Percentiles rank a stretch among this genome's conserved stretches.
phyloP scores from a whole-genome alignment of 2,888 invertebrate genomes.

The Gari tellinella region DNA sequence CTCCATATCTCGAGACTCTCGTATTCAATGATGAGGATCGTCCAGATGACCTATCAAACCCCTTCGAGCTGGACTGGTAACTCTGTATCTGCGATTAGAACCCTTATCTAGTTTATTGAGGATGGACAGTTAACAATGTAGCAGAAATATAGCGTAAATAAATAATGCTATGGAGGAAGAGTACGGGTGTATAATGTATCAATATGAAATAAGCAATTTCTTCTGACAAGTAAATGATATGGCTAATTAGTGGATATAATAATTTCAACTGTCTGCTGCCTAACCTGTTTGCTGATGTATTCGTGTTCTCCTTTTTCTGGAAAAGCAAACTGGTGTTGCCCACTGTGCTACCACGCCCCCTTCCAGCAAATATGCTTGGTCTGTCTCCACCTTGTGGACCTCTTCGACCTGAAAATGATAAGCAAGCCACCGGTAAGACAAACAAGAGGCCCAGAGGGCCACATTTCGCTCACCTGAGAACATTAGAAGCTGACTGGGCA shows the following conservation, averaged over 20 bases:
- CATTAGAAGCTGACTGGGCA: too few species aligned
- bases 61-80: constrained; percentile 74
- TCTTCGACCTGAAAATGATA: constrained; percentile 58
- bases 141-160: too few species aligned
- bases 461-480: too few species aligned
- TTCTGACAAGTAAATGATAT: too few species aligned
- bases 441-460: too few species aligned
- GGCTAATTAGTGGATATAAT: too few species aligned
- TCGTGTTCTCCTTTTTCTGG: constrained; percentile 77
- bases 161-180: too few species aligned
- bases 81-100: constrained; percentile 69
- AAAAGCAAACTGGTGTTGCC: constrained; percentile 70
- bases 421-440: too few species aligned
- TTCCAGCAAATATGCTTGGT: constrained; percentile 74
- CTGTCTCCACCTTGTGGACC: constrained; percentile 83
- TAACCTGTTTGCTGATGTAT: constrained; percentile 77
- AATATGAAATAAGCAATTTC: too few species aligned
- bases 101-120: constrained; percentile 66
- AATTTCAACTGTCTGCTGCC: too few species aligned
- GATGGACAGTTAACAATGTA: constrained; percentile 65
- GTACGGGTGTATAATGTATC: too few species aligned
- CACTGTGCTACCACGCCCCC: constrained; percentile 83
- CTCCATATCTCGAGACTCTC: constrained; percentile 80
- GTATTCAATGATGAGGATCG: constrained; percentile 62
- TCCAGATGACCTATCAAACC: constrained; percentile 67